Evolutionary conservation across 23 tunicate genomes (phyloP).

Genomic region (Styela clava): DNA sequence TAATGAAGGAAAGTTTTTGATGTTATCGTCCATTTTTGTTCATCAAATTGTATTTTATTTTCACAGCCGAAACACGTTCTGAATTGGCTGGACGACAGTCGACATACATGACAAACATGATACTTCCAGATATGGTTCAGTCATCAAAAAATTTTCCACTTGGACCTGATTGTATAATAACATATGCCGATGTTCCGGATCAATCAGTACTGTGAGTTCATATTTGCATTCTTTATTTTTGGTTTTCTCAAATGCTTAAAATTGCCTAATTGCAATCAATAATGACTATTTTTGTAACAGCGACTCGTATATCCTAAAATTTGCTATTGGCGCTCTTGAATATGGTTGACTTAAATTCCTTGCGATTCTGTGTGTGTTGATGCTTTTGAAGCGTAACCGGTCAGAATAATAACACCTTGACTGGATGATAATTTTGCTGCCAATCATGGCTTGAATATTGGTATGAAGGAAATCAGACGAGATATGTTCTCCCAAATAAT

Average conservation of each 20-base stretch:
- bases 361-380: too few relatives aligned
- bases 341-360: too few relatives aligned
- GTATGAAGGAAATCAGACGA: too few relatives aligned
- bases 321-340: background rate
- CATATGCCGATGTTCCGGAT: slow-evolving; percentile 54
- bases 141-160: slow-evolving; percentile 74
- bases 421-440: too few relatives aligned
- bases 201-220: slow-evolving; percentile 51
- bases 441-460: too few relatives aligned
- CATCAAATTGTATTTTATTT: background rate
- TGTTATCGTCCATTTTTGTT: background rate
- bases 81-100: slow-evolving; percentile 19
- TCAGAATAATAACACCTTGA: too few relatives aligned
- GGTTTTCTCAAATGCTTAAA: too few relatives aligned
- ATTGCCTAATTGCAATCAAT: background rate
- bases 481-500: too few relatives aligned
- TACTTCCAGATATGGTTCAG: slow-evolving; percentile 74
- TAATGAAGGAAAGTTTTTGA: background rate
- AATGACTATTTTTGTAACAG: background rate
- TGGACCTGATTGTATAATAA: slow-evolving; percentile 89
- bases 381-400: too few relatives aligned
- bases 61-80: background rate
- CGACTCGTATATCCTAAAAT: too few relatives aligned
- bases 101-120: slow-evolving; percentile 72
- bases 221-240: background rate